phyloP scores from a whole-genome alignment of 2,797 vertebrate genomes.

The Bryconaethiops microstoma region DNA sequence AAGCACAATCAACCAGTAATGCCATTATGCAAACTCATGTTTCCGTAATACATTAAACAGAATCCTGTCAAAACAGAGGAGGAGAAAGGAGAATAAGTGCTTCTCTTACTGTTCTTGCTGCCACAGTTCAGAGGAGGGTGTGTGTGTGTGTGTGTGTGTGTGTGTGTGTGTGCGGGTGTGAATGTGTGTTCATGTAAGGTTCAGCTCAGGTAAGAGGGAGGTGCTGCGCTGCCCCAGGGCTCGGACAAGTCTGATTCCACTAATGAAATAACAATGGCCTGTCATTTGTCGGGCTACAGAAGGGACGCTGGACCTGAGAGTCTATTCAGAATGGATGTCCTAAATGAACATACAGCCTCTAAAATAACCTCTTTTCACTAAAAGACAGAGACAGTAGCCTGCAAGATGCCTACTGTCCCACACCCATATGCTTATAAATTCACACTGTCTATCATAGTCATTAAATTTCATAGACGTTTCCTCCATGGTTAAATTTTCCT shows the following conservation, averaged over 20 bases:
- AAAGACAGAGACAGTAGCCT: slow-evolving; percentile 22
- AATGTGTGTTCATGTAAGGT: slow-evolving; percentile 24
- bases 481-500: no score
- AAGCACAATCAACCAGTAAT: neutral
- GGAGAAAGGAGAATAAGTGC: neutral
- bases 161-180: slow-evolving; percentile 1
- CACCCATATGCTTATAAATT: neutral
- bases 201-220: slow-evolving; percentile 31
- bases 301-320: slow-evolving; percentile 35
- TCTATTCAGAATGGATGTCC: slow-evolving; percentile 23
- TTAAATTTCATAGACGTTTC: no score
- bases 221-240: neutral
- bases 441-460: neutral
- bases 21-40: slow-evolving; percentile 9
- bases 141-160: neutral
- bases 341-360: neutral
- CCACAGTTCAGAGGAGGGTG: neutral
- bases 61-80: slow-evolving; percentile 5
- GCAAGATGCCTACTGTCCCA: neutral
- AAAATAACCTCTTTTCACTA: slow-evolving; percentile 30
- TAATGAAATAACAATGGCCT: slow-evolving; percentile 51
- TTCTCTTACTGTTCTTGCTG: neutral
- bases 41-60: neutral
- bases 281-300: slow-evolving; percentile 30
- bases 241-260: slow-evolving; percentile 34